Evolutionary conservation across 2,888 invertebrate species (phyloP), one percentile per base, ranked within the genome.

Genomic region (Napeogenes sylphis): DNA sequence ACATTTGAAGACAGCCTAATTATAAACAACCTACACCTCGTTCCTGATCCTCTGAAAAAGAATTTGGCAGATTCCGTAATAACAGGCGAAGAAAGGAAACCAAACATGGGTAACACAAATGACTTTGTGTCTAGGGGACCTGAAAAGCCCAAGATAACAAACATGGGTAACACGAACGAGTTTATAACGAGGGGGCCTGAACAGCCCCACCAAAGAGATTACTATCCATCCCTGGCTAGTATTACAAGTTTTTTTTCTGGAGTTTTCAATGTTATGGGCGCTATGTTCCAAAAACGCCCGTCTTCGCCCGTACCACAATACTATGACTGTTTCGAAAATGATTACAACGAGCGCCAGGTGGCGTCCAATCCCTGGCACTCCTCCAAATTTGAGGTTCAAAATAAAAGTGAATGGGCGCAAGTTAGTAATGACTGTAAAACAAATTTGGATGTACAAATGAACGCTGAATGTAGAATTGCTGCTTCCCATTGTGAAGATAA

Each of bases 21-120:
- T 61, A 67, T 86, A 21, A 80, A 82, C 64, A 85, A 81, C 60
- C 68, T 87, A 3, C 83, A 84, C 66, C 67, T 82, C 2, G 79
- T 87, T 59, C 82, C 86, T 0, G 86, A 88, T 71, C 83, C 86
- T 3, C 65, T 90, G 60, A 82, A 81, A 72, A 89, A 87, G 71
- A 87, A 88, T 73, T 74, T 90, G 56, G 90, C 87, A 2, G 90
- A 90, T 61, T 79, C 84, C 0, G 75, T 87, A 12, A 79, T 81
- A 46, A 78, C 76, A 64, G 70, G 68, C 63, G 72, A 68, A 58
- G 68, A 64, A 55, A 73, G 63, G 61, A 70, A 66, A 38, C 70
- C 66, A 61, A 69, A 65, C 33, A 69, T 67, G 64, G 58, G 65
- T 35, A 66, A 67, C 46, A 68, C 59, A 63, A 69, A 66, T 56